These are phyloP conservation scores for Periplaneta americana DNA, from an alignment of 1,140 invertebrate genomes.

Conservation along the genomic window DNA sequence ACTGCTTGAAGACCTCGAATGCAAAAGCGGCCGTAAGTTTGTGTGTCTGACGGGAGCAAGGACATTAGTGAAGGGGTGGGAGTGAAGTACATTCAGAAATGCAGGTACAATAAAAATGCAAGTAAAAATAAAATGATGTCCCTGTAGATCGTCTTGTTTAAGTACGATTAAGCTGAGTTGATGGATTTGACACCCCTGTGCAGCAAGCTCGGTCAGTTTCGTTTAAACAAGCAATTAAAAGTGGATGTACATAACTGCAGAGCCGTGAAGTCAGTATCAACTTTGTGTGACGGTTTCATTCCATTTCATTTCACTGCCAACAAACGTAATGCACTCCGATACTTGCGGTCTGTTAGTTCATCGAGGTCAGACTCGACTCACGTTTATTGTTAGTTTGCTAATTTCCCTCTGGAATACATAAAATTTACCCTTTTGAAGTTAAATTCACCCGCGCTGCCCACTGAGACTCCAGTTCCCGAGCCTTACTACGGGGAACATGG, in stretches of 20 bases:
- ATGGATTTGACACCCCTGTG: not conserved
- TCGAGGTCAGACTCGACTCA: not conserved
- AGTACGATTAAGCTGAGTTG: too few species aligned
- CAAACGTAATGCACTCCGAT: not conserved
- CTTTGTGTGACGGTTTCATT: not conserved
- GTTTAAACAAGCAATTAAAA: not conserved
- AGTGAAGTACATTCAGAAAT: too few species aligned
- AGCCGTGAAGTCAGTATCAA: too few species aligned
- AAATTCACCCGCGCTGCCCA: not conserved
- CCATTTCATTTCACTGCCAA: not conserved
- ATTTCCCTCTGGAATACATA: not conserved
- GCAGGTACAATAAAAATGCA: too few species aligned
- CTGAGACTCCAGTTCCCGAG: not conserved
- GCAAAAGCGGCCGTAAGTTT: too few species aligned
- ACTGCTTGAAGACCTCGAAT: too few species aligned
- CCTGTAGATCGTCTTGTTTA: too few species aligned
- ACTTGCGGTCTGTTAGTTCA: not conserved
- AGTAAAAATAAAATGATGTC: too few species aligned
- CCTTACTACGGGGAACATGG: not conserved
- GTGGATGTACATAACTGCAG: not conserved
- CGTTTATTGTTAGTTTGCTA: not conserved
- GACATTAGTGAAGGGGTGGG: too few species aligned
- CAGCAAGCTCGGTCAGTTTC: not conserved
- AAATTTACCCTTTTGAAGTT: not conserved
- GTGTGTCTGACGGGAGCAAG: too few species aligned